Evolutionary conservation across 2,888 invertebrate genomes (phyloP), one percentile per base, ranked within the genome.

Genomic region (Fissipunctia ypsillon): DNA sequence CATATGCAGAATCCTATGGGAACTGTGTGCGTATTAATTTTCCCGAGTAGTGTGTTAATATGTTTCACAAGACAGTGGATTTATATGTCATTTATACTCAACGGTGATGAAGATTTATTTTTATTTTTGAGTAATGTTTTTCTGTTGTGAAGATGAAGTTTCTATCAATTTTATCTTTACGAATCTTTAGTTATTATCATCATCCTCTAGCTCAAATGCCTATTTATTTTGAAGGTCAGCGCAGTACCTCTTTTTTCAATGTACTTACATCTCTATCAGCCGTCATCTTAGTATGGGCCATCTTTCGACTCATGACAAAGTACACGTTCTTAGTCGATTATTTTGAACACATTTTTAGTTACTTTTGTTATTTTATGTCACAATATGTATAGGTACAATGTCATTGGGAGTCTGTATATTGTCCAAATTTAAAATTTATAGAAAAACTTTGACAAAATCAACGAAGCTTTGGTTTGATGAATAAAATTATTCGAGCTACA

Each of bases 21-120:
- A 41, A 12, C 43, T 14, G 45, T 41, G 12, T 25, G 28, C 38
- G 56, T 61, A 73, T 83, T 79, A 73, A 78, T 81, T 83, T 69
- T 56, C 31, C 35, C 48, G 60, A 83, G 80, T 83, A 81, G 28
- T 67, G 25, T 69, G 45, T 45, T 35, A 25, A 67, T 64, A 45
- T 48, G 52, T 70, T 56, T 60, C 25, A 28, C n/a, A 3, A 60
- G 25, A 6, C 71, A 48, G 45, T 54, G 41, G 38, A 56, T 71
- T 60, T 64, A 2, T 54, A 25, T 54, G 41, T 54, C 48, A 31
- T 66, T 54, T 22, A 63, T 43, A 35, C 66, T 38, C 69, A 14
- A 10, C 10, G 12, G 67, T n/a, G 9, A 31, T 68, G 3, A 50
- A 50, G 10, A 31, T 3, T 31, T n/a, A n/a, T n/a, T n/a, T n/a